These are phyloP conservation scores for Drosophila affinis DNA, from an alignment of 2,888 invertebrate species.

Conservation along the genomic window DNA sequence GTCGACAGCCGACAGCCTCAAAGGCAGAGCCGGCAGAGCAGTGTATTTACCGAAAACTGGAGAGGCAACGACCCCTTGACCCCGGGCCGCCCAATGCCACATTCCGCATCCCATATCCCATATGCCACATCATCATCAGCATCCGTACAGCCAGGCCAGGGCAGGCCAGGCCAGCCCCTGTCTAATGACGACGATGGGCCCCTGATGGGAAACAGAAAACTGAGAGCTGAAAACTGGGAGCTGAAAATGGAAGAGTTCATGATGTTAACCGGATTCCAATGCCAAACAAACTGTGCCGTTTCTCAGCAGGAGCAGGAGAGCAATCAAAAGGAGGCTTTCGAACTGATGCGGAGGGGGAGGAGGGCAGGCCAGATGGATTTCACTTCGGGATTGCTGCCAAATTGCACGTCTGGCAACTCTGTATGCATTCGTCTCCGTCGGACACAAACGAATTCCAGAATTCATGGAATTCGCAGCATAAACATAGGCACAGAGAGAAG, in stretches of 20 bases:
- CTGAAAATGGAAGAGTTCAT: neutral
- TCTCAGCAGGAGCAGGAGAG: neutral
- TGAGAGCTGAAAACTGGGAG: neutral
- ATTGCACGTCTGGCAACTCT: too few species aligned
- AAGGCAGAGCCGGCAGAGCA: conserved; percentile 13
- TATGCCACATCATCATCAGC: neutral
- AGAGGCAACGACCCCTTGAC: conserved; percentile 19
- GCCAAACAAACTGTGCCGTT: neutral
- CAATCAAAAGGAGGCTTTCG: neutral
- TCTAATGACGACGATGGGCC: neutral
- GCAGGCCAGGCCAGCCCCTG: neutral
- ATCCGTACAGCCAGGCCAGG: neutral
- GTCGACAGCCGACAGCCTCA: neutral
- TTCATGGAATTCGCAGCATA: too few species aligned
- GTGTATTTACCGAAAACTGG: conserved; percentile 35
- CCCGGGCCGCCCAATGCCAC: conserved; percentile 1
- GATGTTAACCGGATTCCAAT: neutral
- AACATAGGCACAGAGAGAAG: too few species aligned
- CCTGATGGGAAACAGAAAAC: neutral
- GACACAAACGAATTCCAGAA: too few species aligned
- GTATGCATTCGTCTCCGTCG: too few species aligned
- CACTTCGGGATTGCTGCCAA: too few species aligned
- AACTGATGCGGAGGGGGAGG: too few species aligned
- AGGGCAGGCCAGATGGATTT: too few species aligned
- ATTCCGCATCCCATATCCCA: neutral